Conservation (phyloP, 2,797 vertebrate species). For the Nyctibius grandis region DNA sequence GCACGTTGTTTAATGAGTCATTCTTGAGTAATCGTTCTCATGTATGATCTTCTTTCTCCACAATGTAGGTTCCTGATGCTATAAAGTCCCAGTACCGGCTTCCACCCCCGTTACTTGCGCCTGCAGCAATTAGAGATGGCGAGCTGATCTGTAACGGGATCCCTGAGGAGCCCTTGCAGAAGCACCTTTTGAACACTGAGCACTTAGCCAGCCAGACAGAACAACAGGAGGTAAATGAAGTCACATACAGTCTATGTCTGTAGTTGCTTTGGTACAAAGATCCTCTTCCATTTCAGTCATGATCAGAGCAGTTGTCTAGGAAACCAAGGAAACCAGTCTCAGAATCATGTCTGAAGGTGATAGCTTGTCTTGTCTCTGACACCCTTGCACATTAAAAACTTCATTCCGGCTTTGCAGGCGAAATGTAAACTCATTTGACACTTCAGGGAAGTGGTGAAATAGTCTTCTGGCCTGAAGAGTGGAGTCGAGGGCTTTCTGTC, state of each 20-base stretch:
- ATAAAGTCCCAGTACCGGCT: constrained; percentile 96
- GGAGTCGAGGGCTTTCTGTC: background rate
- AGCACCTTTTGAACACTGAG: constrained; percentile 80
- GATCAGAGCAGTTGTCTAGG: constrained; percentile 48
- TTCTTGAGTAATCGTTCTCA: constrained; percentile 52
- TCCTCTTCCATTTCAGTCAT: constrained; percentile 7
- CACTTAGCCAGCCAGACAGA: constrained; percentile 90
- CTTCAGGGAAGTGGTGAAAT: background rate
- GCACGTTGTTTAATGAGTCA: constrained; percentile 8
- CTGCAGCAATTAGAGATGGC: constrained; percentile 88
- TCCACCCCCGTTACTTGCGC: constrained; percentile 85
- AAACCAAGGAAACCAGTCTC: constrained; percentile 49
- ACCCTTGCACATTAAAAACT: constrained; percentile 26
- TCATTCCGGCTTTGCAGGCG: constrained; percentile 25
- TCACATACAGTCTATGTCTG: constrained; percentile 10
- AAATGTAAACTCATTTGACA: constrained; percentile 14
- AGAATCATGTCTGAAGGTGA: constrained; percentile 11
- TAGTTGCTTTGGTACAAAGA: constrained; percentile 37
- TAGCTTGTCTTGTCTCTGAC: constrained; percentile 18
- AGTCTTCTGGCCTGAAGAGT: background rate
- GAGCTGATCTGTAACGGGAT: constrained; percentile 93
- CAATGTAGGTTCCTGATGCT: constrained; percentile 91
- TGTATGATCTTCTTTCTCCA: constrained; percentile 27
- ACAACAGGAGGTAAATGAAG: constrained; percentile 90
- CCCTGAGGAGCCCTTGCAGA: constrained; percentile 78